phyloP scores from a whole-genome alignment of 2,888 invertebrate genomes.

The Coenonympha arcania region DNA sequence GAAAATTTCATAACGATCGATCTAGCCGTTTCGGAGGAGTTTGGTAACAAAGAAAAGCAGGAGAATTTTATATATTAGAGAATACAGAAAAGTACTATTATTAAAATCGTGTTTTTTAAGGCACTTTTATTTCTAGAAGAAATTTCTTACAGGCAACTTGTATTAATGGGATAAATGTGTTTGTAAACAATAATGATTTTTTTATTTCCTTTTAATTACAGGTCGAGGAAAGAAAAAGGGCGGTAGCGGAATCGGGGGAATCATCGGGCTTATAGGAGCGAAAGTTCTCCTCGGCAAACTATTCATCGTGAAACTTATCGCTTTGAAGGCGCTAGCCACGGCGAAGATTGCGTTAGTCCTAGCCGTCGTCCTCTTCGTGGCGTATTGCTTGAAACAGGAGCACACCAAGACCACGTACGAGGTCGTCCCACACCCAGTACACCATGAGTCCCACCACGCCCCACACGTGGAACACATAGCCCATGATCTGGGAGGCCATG shows the following conservation, averaged over 20 bases:
- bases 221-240: constrained; percentile 84
- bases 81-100: no score
- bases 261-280: constrained; percentile 76
- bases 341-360: constrained; percentile 87
- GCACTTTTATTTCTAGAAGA: no score
- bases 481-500: constrained; percentile 50
- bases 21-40: no score
- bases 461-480: constrained; percentile 71
- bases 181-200: no score
- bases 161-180: no score
- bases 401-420: constrained; percentile 66
- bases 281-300: constrained; percentile 70
- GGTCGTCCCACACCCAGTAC: constrained; percentile 62
- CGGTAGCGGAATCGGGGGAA: constrained; percentile 78
- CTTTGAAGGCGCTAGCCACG: constrained; percentile 85
- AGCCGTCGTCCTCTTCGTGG: constrained; percentile 77
- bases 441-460: constrained; percentile 77
- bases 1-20: no score
- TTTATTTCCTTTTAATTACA: constrained; percentile 40
- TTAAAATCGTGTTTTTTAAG: no score
- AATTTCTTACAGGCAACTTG: no score
- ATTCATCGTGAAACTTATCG: constrained; percentile 84
- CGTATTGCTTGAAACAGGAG: constrained; percentile 63
- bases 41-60: no score
- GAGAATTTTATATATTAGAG: no score